A percentile compares a stretch with the other conserved stretches of the same genome.
phyloP scores from a whole-genome alignment of 2,797 vertebrate species.

The Jordanella pulchra region DNA sequence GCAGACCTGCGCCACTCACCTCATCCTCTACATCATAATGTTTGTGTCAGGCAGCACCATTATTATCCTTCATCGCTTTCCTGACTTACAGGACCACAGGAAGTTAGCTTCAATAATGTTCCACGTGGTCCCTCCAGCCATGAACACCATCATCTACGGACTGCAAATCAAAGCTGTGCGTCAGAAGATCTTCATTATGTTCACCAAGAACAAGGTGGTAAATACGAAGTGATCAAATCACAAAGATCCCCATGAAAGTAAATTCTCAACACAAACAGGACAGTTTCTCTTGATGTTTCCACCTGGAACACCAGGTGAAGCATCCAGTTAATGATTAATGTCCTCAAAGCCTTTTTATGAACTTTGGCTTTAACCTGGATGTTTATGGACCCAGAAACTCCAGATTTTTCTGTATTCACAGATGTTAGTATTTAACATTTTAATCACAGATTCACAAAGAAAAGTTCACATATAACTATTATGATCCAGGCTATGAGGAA shows the following conservation, averaged over 20 bases:
- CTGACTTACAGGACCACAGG: slow-evolving; percentile 12
- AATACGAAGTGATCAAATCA: background rate
- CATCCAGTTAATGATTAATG: too few relatives aligned
- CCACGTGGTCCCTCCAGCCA: slow-evolving; percentile 31
- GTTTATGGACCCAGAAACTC: too few relatives aligned
- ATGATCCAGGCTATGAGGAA: too few relatives aligned
- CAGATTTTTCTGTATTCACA: too few relatives aligned
- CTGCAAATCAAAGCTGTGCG: slow-evolving; percentile 36
- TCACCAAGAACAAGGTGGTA: background rate
- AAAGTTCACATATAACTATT: too few relatives aligned
- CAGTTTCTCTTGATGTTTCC: background rate
- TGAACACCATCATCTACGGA: slow-evolving; percentile 51
- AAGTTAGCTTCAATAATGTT: slow-evolving; percentile 44
- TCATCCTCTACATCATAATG: slow-evolving; percentile 56
- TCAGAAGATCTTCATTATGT: background rate
- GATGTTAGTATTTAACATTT: too few relatives aligned
- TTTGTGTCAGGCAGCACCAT: background rate
- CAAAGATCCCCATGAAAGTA: background rate
- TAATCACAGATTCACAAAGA: too few relatives aligned
- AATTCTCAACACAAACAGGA: background rate
- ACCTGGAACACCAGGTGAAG: background rate
- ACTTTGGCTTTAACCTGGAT: background rate
- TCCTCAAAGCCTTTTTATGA: background rate
- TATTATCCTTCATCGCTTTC: slow-evolving; percentile 34
- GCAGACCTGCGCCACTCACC: slow-evolving; percentile 66